Evolutionary conservation across 2,113 vertebrate genomes (phyloP).

Genomic region (Pantherophis guttatus): DNA sequence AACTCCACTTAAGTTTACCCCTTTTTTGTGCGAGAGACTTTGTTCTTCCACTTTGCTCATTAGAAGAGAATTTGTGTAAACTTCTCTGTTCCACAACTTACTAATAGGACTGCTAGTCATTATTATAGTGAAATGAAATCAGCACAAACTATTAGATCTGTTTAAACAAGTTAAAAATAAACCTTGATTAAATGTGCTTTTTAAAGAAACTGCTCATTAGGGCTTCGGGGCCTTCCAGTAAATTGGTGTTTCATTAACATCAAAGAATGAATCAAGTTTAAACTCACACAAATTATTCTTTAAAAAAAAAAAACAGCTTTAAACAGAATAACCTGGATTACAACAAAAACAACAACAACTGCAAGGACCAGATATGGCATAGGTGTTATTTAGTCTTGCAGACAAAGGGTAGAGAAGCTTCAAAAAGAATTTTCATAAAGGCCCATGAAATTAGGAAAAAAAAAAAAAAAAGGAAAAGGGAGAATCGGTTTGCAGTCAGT

Average conservation of each 20-base stretch:
- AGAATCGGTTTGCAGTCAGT: conserved; percentile 27
- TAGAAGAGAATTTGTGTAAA: conserved; percentile 98
- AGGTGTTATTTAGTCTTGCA: conserved; percentile 47
- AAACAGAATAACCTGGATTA: conserved; percentile 71
- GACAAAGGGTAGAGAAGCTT: conserved; percentile 39
- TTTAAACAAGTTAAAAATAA: conserved; percentile 87
- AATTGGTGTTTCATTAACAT: conserved; percentile 84
- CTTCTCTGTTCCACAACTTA: conserved; percentile 84
- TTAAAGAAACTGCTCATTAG: conserved; percentile 84
- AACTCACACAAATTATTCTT: conserved; percentile 73
- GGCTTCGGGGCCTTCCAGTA: conserved; percentile 80
- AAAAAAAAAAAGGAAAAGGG: conserved; percentile 24
- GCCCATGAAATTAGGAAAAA: conserved; percentile 12
- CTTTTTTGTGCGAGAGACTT: conserved; percentile 73
- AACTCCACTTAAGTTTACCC: conserved; percentile 73
- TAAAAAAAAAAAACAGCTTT: conserved; percentile 66
- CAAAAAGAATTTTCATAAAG: conserved; percentile 43
- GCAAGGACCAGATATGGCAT: conserved; percentile 56
- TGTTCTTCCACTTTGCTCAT: conserved; percentile 83
- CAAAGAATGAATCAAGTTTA: conserved; percentile 78
- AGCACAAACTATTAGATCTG: conserved; percentile 85
- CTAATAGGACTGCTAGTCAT: conserved; percentile 84
- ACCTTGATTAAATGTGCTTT: conserved; percentile 86
- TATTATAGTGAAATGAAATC: conserved; percentile 85
- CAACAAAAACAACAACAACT: conserved; percentile 44